Evolutionary conservation across 2,113 vertebrate genomes (phyloP), one percentile per base, ranked within the genome.

Genomic region (Pontoporia blainvillei): DNA sequence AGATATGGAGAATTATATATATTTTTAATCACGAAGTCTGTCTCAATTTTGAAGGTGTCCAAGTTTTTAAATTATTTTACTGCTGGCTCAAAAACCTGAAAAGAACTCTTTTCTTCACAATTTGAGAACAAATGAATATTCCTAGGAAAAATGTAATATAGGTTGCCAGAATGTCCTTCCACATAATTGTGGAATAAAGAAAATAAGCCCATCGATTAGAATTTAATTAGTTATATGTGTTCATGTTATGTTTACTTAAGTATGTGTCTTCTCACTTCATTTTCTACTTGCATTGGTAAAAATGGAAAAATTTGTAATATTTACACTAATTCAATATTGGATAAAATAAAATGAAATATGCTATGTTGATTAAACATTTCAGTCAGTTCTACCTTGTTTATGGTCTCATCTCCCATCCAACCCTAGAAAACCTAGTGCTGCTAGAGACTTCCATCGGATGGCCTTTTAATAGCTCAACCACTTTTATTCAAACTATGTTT

Each of bases 341-440:
- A 85, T 89, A 69, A 86, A 95, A 90, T 90, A 54, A 97, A 90
- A 9, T 71, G 5, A 76, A 89, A 44, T 78, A n/a, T 62, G 52
- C 1, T 73, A 39, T 6, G 23, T 34, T 54, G 62, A 90, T 59
- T 49, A 90, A 83, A 79, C 6, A 23, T 11, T 83, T 82, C 15
- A 31, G 2, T 46, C 11, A 27, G 8, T 9, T 87, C 14, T 66
- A 41, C 17, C 52, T 72, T 61, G 4, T 31, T 52, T 61, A 36
- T 52, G 46, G 27, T 95, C 44, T 72, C 52, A 8, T 46, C 9
- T 23, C 5, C 13, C 12, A 64, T 18, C 3, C 8, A 76, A 44
- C 2, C 39, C 44, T 61, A 66, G 54, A 39, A 72, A 79, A n/a
- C 9, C 9, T 67, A 18, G 25, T 11, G 20, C 9, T 49, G 8